Conservation (phyloP, 1,140 invertebrate species). For the Tetramorium simillimum region DNA sequence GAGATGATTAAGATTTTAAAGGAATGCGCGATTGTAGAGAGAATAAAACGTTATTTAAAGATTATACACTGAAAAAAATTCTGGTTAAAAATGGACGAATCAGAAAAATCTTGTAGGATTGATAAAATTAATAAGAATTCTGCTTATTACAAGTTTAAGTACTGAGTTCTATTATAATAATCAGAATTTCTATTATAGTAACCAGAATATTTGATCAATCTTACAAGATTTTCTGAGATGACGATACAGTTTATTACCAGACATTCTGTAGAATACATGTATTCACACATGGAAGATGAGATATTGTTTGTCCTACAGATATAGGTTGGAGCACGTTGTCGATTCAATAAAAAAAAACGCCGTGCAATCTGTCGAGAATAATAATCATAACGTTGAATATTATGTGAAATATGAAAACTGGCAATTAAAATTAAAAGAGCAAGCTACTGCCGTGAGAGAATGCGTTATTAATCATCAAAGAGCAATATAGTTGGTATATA, state of each 20-base stretch:
- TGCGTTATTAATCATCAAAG: neutral
- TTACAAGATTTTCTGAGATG: no score
- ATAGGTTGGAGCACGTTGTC: neutral
- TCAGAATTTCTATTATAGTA: no score
- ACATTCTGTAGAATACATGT: neutral
- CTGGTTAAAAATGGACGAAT: no score
- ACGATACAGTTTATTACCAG: no score
- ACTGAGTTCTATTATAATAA: no score
- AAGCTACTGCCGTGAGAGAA: neutral
- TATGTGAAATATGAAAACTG: neutral
- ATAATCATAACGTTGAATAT: neutral
- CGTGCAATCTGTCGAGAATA: neutral
- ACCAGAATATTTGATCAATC: no score
- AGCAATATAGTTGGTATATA: neutral
- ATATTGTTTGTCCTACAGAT: neutral
- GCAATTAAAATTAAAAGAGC: neutral
- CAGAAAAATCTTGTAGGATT: no score
- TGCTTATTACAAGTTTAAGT: no score
- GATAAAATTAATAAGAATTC: no score
- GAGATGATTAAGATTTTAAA: neutral
- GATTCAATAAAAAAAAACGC: neutral
- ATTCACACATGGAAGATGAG: neutral
- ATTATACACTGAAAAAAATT: no score
- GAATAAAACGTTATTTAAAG: no score
- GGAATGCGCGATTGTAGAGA: neutral